Evolutionary conservation across 2,888 invertebrate genomes (phyloP).

Genomic region (Agelastica alni): DNA sequence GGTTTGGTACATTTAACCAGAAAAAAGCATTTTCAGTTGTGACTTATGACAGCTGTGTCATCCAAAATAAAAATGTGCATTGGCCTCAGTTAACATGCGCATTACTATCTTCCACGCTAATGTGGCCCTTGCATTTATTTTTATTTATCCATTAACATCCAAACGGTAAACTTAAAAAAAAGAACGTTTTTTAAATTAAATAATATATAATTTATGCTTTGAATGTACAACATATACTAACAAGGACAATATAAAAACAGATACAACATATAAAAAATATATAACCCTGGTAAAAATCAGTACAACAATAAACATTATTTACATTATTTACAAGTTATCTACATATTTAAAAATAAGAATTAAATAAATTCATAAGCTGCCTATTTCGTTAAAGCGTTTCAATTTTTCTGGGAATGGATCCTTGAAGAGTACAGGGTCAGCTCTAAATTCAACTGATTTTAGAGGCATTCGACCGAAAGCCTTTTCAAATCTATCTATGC

Average conservation of each 20-base stretch:
- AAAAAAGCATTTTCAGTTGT: too few relatives aligned
- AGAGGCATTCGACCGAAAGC: constrained; percentile 89
- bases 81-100: too few relatives aligned
- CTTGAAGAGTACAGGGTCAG: constrained; percentile 91
- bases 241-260: constrained; percentile 31
- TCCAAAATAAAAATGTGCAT: not conserved
- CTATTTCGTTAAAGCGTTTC: constrained; percentile 86
- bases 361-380: constrained; percentile 71
- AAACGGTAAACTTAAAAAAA: too few relatives aligned
- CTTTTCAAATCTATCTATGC: constrained; percentile 75
- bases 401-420: constrained; percentile 84
- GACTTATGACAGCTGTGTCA: too few relatives aligned
- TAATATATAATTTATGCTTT: constrained; percentile 35
- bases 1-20: too few relatives aligned
- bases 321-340: constrained; percentile 40
- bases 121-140: too few relatives aligned
- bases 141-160: too few relatives aligned
- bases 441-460: constrained; percentile 86
- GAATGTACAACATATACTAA: constrained; percentile 43
- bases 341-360: constrained; percentile 34
- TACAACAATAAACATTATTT: constrained; percentile 38
- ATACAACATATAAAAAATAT: constrained; percentile 40
- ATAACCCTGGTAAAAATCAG: constrained; percentile 42
- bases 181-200: too few relatives aligned
- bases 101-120: too few relatives aligned